A percentile compares a stretch with the other conserved stretches of the same genome.
phyloP scores from a whole-genome alignment of 1,140 invertebrate species.

The Sinella curviseta region DNA sequence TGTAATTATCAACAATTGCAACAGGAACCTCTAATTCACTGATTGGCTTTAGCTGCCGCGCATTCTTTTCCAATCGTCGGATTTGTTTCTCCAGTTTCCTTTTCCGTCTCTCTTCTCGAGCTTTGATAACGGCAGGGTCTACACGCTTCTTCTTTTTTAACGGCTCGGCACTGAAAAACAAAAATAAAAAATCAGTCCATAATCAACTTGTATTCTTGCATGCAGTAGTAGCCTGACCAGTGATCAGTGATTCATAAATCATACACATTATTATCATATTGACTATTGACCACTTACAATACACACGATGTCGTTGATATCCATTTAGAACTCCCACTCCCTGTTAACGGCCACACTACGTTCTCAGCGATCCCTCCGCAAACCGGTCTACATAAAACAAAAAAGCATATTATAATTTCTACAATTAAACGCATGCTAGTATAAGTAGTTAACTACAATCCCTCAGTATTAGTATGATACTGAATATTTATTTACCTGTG shows the following conservation, averaged over 20 bases:
- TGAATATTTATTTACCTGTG: background rate
- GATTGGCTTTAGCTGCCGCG: constrained; percentile 77
- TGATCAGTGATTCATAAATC: too few relatives aligned
- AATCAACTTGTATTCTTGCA: background rate
- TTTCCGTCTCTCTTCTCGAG: constrained; percentile 74
- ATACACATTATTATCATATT: too few relatives aligned
- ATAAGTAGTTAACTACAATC: too few relatives aligned
- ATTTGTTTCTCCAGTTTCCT: constrained; percentile 83
- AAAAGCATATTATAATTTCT: too few relatives aligned
- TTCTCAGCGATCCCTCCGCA: too few relatives aligned
- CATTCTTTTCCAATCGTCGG: constrained; percentile 71
- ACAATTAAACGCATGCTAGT: too few relatives aligned
- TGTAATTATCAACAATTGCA: constrained; percentile 64
- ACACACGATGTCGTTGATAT: constrained; percentile 23
- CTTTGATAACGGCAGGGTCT: constrained; percentile 74
- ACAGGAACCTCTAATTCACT: constrained; percentile 74
- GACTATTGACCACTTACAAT: too few relatives aligned
- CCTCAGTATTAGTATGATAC: too few relatives aligned
- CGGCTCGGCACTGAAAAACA: constrained; percentile 68
- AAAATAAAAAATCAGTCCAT: constrained; percentile 15
- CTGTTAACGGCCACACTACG: too few relatives aligned
- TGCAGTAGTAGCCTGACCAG: background rate
- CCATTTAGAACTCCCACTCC: background rate
- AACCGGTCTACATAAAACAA: too few relatives aligned
- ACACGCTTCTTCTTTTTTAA: constrained; percentile 83